Evolutionary conservation across 2,797 vertebrate species (phyloP), one percentile per base, ranked within the genome.

Genomic region (Antennarius maculatus): DNA sequence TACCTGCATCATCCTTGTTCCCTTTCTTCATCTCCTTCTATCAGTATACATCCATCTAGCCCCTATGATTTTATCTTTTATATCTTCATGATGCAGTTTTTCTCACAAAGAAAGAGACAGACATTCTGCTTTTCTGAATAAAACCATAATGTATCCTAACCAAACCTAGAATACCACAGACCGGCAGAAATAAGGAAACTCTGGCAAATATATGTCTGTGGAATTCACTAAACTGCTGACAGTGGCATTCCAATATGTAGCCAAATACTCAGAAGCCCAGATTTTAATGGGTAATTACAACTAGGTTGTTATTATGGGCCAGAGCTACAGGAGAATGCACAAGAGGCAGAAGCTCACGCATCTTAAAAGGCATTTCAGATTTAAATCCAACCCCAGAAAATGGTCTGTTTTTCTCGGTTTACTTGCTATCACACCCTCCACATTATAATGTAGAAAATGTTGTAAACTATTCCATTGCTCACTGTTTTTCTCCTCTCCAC

Each of bases 201-300:
- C 23, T 72, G 69, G 59, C 79, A 80, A 80, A 79, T 74, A 65
- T 71, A 85, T 65, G 64, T 45, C 66, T 54, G 66, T 65, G 76
- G 81, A 89, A 82, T 83, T 71, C 61, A 69, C 57, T 52, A 3
- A 67, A 76, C 61, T 69, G 65, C 71, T 52, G 71, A 85, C 77
- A 79, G 68, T 77, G 60, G 76, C 74, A 79, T 86, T 84, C 68
- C 71, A 56, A 41, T 43, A 47, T n/a, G 47, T 27, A 47, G 77
- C 76, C 77, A 76, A 68, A 73, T 76, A 17, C 67, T 51, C n/a
- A 45, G 67, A 46, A 74, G 74, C 64, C 72, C 76, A 64, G 52
- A 13, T 58, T 79, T 77, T 60, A 84, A 79, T 81, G 71, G 77
- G 64, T 79, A 86, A 86, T 89, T 87, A 77, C 81, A 77, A 60